These are phyloP conservation scores for Mylabris phalerata DNA, from an alignment of 1,140 invertebrate species.

Conservation along the genomic window DNA sequence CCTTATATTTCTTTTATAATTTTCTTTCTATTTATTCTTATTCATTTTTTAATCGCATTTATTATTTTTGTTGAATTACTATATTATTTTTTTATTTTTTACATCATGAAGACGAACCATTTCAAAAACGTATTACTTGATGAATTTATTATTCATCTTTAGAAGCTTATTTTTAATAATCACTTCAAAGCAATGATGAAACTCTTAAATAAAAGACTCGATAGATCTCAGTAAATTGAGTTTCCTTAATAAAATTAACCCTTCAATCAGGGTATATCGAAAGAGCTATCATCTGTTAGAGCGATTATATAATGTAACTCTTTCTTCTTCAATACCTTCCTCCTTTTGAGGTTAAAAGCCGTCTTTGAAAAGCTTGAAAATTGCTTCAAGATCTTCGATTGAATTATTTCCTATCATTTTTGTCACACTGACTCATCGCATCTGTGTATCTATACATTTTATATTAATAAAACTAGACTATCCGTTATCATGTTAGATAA, in stretches of 20 bases:
- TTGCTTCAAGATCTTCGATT: neutral
- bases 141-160: constrained; percentile 12
- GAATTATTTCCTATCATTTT: neutral
- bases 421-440: neutral
- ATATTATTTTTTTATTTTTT: no score
- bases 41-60: no score
- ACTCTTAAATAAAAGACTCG: constrained; percentile 17
- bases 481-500: neutral
- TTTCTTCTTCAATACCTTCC: constrained; percentile 7
- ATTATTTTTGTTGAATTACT: no score
- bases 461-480: neutral
- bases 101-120: no score
- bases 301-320: constrained; percentile 16
- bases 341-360: constrained; percentile 11
- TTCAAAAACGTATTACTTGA: constrained; percentile 8
- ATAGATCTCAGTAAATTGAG: constrained; percentile 19
- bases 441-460: neutral
- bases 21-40: no score
- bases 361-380: constrained; percentile 6
- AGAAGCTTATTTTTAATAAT: constrained; percentile 17
- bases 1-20: no score
- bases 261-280: constrained; percentile 16
- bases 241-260: constrained; percentile 18
- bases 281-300: constrained; percentile 10
- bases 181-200: constrained; percentile 15